Base-by-base conservation (phyloP, 2,888 invertebrate genomes). In the Lumbricus terrestris region DNA sequence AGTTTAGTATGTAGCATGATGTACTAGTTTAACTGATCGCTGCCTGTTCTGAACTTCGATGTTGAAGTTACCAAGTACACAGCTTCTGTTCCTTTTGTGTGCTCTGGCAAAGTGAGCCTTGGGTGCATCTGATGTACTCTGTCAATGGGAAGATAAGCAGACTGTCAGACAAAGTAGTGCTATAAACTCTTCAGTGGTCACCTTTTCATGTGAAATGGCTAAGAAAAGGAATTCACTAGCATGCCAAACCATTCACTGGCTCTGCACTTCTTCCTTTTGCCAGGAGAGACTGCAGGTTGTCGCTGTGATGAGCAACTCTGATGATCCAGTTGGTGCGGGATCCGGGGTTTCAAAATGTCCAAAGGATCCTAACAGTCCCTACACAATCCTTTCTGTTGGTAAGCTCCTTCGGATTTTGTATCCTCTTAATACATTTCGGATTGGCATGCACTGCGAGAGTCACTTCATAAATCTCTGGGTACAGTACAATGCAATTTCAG, bases 301-400 rank as follows among this genome's bases (percentile, higher is more conserved):
- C n/a, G 29, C 85, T 85, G 34, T 85, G 85, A 34, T 35, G 34
- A 35, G 35, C 16, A 37, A 35, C 15, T 4, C 85, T 85, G 34
- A 35, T 34, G 85, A 37, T 34, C 83, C 83, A 2, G 83, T 83
- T 83, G 83, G 83, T 15, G 34, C 85, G 4, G 69, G 69, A 85
- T 85, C 85, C 20, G 85, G 35, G n/a, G 35, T 85, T 34, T 35
- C 85, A 11, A 85, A 85, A 35, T 85, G 85, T 85, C 85, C 85
- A 6, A 3, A 85, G 34, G 37, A 85, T 85, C 85, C 85, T 20
- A 15, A 34, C 23, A 37, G 35, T 85, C 85, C 34, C 20, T 85
- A 85, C 85, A 85, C 85, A 23, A 37, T 85, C 85, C 85, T 85
- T 85, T 35, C 6, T 35, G 85, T 85, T 35, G 85, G 85, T 85